phyloP scores from a whole-genome alignment of 2,113 vertebrate species.

The Anseranas semipalmata region DNA sequence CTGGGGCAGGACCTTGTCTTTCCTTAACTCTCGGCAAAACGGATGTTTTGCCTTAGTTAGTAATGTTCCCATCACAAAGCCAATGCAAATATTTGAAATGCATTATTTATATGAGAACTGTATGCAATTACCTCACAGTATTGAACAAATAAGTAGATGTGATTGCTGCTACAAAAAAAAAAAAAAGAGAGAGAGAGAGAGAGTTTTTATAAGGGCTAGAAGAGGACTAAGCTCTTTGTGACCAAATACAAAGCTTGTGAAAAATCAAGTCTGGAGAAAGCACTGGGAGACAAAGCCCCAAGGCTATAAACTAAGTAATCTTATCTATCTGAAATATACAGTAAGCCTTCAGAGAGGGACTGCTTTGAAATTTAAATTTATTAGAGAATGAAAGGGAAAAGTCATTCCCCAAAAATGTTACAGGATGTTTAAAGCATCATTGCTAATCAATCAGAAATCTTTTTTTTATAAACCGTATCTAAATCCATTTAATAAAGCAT shows the following conservation, averaged over 20 bases:
- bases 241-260: constrained; percentile 44
- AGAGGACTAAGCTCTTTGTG: constrained; percentile 23
- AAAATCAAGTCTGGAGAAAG: constrained; percentile 41
- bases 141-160: constrained; percentile 32
- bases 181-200: too few species aligned
- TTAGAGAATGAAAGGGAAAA: constrained; percentile 51
- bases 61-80: constrained; percentile 23
- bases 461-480: constrained; percentile 58
- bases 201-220: not conserved
- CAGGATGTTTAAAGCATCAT: constrained; percentile 38
- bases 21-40: not conserved
- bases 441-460: constrained; percentile 51
- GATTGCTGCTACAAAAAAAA: not conserved
- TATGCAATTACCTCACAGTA: constrained; percentile 26
- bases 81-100: constrained; percentile 52
- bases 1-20: not conserved
- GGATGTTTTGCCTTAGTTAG: constrained; percentile 32
- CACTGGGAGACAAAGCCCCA: constrained; percentile 46
- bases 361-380: constrained; percentile 70
- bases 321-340: constrained; percentile 68
- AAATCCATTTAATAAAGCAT: constrained; percentile 62
- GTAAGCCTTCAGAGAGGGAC: constrained; percentile 44
- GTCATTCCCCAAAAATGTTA: constrained; percentile 48
- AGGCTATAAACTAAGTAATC: constrained; percentile 64
- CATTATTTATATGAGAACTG: constrained; percentile 48